Conservation (phyloP, 2,113 vertebrate genomes). For the Pteruthius melanotis region DNA sequence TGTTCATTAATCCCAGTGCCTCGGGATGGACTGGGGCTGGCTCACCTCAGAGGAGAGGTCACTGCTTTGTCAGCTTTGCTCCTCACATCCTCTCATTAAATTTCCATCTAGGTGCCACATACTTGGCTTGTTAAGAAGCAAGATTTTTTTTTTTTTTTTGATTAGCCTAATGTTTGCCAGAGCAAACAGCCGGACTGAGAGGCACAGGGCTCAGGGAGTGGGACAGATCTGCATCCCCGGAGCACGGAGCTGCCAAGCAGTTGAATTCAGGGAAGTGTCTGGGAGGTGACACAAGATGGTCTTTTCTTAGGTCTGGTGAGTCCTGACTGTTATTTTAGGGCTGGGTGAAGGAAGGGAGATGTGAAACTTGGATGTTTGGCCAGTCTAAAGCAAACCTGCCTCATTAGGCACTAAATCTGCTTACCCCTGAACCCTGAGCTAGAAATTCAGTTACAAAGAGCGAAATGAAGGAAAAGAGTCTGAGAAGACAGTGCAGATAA, state of each 20-base stretch:
- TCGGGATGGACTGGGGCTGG: neutral
- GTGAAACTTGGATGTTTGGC: neutral
- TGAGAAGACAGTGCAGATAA: neutral
- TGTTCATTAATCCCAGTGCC: neutral
- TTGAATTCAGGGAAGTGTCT: neutral
- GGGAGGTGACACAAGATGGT: neutral
- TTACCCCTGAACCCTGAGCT: neutral
- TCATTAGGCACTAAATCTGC: neutral
- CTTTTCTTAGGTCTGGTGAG: neutral
- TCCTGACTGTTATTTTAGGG: neutral
- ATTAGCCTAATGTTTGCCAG: neutral
- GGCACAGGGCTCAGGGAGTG: neutral
- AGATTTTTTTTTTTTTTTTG: neutral
- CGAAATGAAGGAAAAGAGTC: rapidly evolving
- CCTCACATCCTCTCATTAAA: conserved; percentile 25
- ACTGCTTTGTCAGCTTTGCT: conserved; percentile 24
- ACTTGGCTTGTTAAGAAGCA: neutral
- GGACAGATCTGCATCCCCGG: neutral
- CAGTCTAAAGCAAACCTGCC: neutral
- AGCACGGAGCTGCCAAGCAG: neutral
- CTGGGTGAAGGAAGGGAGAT: neutral
- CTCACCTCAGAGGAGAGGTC: neutral
- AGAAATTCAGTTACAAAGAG: neutral
- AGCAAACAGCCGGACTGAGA: neutral
- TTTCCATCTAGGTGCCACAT: neutral